Base-by-base conservation (phyloP, 2,113 vertebrate genomes). In the Microcebus jonahi region DNA sequence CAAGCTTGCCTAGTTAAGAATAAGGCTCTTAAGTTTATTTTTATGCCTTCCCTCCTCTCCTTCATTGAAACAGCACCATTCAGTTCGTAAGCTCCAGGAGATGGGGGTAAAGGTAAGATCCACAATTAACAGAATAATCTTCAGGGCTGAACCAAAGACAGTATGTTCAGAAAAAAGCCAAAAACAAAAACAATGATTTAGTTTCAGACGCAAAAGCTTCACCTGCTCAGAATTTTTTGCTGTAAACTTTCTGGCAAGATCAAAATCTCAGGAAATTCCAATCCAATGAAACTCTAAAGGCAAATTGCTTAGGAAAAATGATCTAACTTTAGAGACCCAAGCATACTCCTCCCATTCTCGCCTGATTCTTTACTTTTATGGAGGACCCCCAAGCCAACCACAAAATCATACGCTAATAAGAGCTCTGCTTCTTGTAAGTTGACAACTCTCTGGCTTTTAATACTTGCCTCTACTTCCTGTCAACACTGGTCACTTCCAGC, bases 201-300 rank as follows among this genome's bases (percentile, higher is more conserved):
- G 1, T 55, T 87, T 83, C 88, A 93, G 42, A 94, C 57, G 55
- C 27, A 82, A 53, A 94, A 7, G 25, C 15, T 87, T 88, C 39
- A 97, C 96, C 95, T 97, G 92, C 59, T 76, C 88, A 82, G 21
- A 87, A 67, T 68, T 68, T 90, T 90, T 67, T 88, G 71, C 36
- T 80, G 42, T 61, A 39, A 91, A 84, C 27, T 73, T 89, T 92
- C 79, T 92, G 80, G 89, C 91, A 95, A 84, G 94, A 94, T 90
- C 80, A 92, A 93, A 94, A 96, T 97, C 95, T 95, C 91, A 96
- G 97, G 87, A 97, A 98, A 97, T 96, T 88, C 91, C 93, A 96
- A 94, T 85, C 94, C 97, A 97, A 86, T 97, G 80, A 96, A 97
- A 95, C 75, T 61, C 59, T 42, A 96, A 93, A 96, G 55, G 75